phyloP scores from a whole-genome alignment of 2,888 invertebrate species.

The Bimastos eiseni region DNA sequence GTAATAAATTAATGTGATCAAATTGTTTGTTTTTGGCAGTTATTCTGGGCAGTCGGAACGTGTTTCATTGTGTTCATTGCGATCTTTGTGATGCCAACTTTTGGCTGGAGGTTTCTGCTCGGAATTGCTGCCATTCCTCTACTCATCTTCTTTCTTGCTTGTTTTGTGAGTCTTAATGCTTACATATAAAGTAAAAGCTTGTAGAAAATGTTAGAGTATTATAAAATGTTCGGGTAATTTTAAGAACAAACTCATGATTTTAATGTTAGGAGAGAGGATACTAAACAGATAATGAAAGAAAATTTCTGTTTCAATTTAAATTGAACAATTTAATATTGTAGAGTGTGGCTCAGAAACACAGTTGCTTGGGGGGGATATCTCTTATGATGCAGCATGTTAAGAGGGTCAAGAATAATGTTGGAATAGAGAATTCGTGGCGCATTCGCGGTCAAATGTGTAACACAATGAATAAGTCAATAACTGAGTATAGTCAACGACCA shows the following conservation, averaged over 20 bases:
- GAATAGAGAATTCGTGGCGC: too few species aligned
- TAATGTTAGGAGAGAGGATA: background rate
- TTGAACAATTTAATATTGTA: background rate
- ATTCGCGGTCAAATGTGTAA: too few species aligned
- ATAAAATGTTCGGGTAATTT: background rate
- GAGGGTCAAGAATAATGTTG: too few species aligned
- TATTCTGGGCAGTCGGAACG: slow-evolving; percentile 91
- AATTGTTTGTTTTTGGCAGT: slow-evolving; percentile 47
- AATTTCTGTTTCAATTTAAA: too few species aligned
- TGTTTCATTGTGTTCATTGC: slow-evolving; percentile 90
- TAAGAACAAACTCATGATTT: background rate
- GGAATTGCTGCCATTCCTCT: slow-evolving; percentile 88
- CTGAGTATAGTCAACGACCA: too few species aligned
- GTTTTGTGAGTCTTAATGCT: slow-evolving; percentile 59
- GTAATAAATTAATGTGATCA: background rate
- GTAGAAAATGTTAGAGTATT: background rate
- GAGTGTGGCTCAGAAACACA: too few species aligned
- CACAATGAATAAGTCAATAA: too few species aligned
- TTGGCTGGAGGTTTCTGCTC: slow-evolving; percentile 88
- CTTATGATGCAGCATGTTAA: too few species aligned
- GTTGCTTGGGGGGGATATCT: too few species aligned
- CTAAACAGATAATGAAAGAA: background rate
- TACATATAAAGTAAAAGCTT: background rate
- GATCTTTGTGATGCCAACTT: slow-evolving; percentile 83
- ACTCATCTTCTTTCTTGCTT: slow-evolving; percentile 71